Percentiles rank a stretch among this genome's conserved stretches.
phyloP scores from a whole-genome alignment of 92 coral and sea anemone genomes.

The Actinernus sp. region DNA sequence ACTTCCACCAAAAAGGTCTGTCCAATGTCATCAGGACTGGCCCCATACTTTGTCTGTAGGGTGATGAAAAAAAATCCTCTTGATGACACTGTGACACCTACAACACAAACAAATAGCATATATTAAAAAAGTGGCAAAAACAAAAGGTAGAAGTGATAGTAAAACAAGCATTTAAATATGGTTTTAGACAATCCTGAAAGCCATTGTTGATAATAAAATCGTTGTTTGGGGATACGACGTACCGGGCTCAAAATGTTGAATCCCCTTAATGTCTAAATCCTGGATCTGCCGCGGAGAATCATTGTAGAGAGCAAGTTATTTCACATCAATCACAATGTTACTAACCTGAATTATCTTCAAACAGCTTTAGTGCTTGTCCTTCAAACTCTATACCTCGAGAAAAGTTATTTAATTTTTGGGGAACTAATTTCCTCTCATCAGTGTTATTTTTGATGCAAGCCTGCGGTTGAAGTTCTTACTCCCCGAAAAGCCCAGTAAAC shows the following conservation, averaged over 20 bases:
- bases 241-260: too few relatives aligned
- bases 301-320: neutral
- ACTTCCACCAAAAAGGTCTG: conserved; percentile 33
- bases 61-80: conserved; percentile 33
- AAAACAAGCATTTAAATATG: too few relatives aligned
- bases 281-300: too few relatives aligned
- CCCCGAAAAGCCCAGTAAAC: conserved; percentile 35
- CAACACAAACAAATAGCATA: too few relatives aligned
- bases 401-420: conserved; percentile 31
- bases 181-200: too few relatives aligned
- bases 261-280: too few relatives aligned
- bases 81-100: conserved; percentile 32
- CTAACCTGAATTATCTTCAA: conserved; percentile 37
- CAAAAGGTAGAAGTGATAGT: too few relatives aligned
- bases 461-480: conserved; percentile 27
- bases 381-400: conserved; percentile 33
- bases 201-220: too few relatives aligned
- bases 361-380: conserved; percentile 16
- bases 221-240: too few relatives aligned
- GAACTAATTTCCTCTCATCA: conserved; percentile 32
- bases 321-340: neutral
- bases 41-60: conserved; percentile 21
- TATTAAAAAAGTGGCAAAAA: too few relatives aligned
- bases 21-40: conserved; percentile 37
- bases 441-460: conserved; percentile 25